phyloP scores from a whole-genome alignment of 2,797 vertebrate species.

The Cossypha caffra region DNA sequence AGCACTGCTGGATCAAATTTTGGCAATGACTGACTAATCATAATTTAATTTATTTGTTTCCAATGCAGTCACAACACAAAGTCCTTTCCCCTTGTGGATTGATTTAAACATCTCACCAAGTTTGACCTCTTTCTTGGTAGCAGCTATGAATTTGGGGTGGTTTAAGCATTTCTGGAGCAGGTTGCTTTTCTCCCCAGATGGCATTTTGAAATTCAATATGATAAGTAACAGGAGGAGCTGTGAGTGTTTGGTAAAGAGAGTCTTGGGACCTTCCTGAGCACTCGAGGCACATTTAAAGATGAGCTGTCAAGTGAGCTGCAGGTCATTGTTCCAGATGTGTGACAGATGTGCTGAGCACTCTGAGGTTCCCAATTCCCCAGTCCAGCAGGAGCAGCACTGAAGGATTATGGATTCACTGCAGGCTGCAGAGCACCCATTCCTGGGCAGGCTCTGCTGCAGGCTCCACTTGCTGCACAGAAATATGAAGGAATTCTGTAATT shows the following conservation, averaged over 20 bases:
- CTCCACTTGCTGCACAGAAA: neutral
- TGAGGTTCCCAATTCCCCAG: neutral
- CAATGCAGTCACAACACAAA: accelerated
- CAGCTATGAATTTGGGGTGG: accelerated
- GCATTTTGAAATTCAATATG: neutral
- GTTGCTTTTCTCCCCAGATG: neutral
- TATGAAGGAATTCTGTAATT: neutral
- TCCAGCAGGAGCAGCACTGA: neutral
- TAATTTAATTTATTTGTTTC: neutral
- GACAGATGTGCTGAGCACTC: neutral
- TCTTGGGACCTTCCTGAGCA: neutral
- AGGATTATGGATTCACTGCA: neutral
- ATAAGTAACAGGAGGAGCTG: neutral
- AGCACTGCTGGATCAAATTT: neutral
- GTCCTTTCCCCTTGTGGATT: neutral
- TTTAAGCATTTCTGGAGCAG: neutral
- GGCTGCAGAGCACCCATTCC: neutral
- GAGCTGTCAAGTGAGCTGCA: neutral
- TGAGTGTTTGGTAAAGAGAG: neutral
- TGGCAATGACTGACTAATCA: neutral
- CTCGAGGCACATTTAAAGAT: neutral
- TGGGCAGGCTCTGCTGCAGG: neutral
- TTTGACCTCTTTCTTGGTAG: neutral
- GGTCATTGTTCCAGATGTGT: neutral
- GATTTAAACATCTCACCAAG: neutral